Percentiles rank a stretch among this genome's conserved stretches.
Evolutionary conservation across 2,113 vertebrate species (phyloP).

Genomic region (Paraplagusia blochii): DNA sequence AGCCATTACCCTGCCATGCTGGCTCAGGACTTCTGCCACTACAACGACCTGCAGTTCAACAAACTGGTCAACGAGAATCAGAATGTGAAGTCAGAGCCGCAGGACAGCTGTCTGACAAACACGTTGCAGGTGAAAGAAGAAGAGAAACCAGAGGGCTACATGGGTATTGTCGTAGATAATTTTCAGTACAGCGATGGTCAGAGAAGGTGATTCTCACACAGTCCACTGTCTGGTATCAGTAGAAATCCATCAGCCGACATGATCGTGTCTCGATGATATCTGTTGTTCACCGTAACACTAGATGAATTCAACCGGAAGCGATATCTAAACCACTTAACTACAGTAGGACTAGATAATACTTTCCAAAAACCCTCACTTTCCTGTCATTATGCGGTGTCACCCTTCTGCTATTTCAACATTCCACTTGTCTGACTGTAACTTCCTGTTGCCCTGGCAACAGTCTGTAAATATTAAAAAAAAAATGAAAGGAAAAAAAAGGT

Average conservation of each 20-base stretch:
- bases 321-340: background rate
- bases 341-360: slow-evolving; percentile 25
- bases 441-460: background rate
- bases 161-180: too few species aligned
- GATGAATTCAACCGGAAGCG: too few species aligned
- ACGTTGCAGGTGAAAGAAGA: slow-evolving; percentile 69
- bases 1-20: slow-evolving; percentile 28
- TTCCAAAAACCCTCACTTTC: slow-evolving; percentile 6
- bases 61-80: slow-evolving; percentile 66
- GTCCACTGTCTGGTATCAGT: background rate
- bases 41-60: slow-evolving; percentile 68
- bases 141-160: slow-evolving; percentile 54
- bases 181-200: too few species aligned
- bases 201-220: slow-evolving; percentile 7
- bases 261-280: background rate
- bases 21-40: slow-evolving; percentile 58
- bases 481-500: slow-evolving; percentile 55
- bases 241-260: background rate
- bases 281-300: too few species aligned
- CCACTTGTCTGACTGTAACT: slow-evolving; percentile 5
- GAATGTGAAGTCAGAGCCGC: slow-evolving; percentile 25
- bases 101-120: slow-evolving; percentile 27
- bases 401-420: slow-evolving; percentile 9
- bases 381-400: slow-evolving; percentile 33
- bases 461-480: slow-evolving; percentile 21